Percentiles rank a stretch among this genome's conserved stretches.
phyloP scores from a whole-genome alignment of 2,888 invertebrate species.

The Enoplolaimus lenunculus region DNA sequence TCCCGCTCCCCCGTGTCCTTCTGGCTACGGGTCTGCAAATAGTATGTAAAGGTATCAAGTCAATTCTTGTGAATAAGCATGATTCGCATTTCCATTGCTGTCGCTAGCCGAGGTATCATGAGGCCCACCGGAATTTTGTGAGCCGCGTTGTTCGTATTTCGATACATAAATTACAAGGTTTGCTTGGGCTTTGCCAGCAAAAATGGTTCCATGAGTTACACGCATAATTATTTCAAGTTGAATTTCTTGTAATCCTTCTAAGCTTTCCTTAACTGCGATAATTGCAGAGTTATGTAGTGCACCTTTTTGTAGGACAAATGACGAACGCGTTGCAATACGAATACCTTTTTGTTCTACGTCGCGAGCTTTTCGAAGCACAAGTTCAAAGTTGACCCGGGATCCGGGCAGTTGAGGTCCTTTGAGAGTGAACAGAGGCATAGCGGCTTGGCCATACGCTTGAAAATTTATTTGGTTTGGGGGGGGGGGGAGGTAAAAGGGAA shows the following conservation, averaged over 20 bases:
- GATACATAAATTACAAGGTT: constrained; percentile 44
- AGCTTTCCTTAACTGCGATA: constrained; percentile 40
- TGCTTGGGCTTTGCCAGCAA: constrained; percentile 44
- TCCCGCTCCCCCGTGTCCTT: no score
- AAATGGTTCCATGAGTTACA: constrained; percentile 39
- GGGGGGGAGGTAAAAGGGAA: no score
- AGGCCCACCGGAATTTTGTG: no score
- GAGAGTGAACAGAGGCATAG: constrained; percentile 63
- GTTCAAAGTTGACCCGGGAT: constrained; percentile 42
- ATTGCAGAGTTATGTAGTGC: constrained; percentile 41
- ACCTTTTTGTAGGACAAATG: constrained; percentile 43
- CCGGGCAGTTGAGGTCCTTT: constrained; percentile 38
- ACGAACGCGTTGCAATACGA: constrained; percentile 28
- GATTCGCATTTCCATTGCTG: no score
- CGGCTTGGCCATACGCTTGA: constrained; percentile 48
- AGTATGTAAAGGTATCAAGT: no score
- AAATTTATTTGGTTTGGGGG: constrained; percentile 59
- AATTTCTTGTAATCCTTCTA: constrained; percentile 44
- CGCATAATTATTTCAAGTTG: constrained; percentile 43
- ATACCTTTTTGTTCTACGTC: constrained; percentile 17
- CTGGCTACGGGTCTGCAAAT: no score
- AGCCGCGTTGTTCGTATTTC: constrained; percentile 29
- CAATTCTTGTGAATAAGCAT: no score
- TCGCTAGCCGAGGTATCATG: no score
- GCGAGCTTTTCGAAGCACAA: constrained; percentile 32